A percentile compares a stretch with the other conserved stretches of the same genome.
Conservation (phyloP, 2,797 vertebrate genomes). For the Eupleurogrammus muticus region DNA sequence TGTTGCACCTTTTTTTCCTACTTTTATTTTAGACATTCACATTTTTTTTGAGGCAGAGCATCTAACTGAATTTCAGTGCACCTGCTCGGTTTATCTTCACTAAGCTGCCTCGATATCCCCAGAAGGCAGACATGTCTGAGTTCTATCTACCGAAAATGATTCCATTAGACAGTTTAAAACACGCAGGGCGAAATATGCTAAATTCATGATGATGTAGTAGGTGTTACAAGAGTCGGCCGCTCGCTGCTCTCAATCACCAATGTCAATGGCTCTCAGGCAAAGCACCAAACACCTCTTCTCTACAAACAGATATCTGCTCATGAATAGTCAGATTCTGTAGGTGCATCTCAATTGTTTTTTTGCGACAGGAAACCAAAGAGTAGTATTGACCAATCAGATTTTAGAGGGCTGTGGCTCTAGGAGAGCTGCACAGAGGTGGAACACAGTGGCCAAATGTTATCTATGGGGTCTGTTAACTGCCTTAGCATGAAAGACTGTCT, state of each 20-base stretch:
- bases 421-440: too few species aligned
- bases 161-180: background rate
- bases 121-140: background rate
- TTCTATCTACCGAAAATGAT: too few species aligned
- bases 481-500: too few species aligned
- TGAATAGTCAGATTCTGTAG: too few species aligned
- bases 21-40: background rate
- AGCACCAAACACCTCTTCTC: constrained; percentile 11
- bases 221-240: background rate
- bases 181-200: background rate
- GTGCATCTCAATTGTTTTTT: too few species aligned
- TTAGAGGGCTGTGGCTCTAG: too few species aligned
- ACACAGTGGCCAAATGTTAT: too few species aligned
- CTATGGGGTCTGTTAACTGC: too few species aligned
- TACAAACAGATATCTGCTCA: too few species aligned
- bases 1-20: background rate
- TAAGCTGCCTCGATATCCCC: background rate
- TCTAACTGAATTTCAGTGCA: background rate
- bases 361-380: too few species aligned
- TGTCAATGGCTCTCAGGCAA: constrained; percentile 23
- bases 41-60: background rate
- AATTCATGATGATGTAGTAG: background rate
- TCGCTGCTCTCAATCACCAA: constrained; percentile 14
- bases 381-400: too few species aligned
- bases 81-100: background rate